Percentiles rank a stretch among this genome's conserved stretches.
Conservation (phyloP, 2,888 invertebrate genomes). For the Zele albiditarsus region DNA sequence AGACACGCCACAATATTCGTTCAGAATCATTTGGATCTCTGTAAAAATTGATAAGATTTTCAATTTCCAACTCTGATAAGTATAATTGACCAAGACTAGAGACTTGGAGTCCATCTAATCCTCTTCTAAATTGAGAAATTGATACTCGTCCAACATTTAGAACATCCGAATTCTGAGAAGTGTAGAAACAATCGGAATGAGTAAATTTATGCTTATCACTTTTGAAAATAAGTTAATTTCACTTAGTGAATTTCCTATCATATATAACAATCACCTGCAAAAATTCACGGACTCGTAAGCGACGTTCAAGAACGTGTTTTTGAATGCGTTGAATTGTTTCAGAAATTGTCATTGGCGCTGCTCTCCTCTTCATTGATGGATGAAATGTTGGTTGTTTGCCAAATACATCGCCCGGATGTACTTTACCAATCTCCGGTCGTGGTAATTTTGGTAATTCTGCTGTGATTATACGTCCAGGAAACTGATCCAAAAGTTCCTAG, state of each 20-base stretch:
- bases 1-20: conserved; percentile 83
- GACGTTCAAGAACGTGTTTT: conserved; percentile 78
- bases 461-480: conserved; percentile 80
- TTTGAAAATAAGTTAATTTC: background rate
- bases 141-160: conserved; percentile 81
- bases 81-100: conserved; percentile 75
- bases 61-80: conserved; percentile 78
- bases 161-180: conserved; percentile 79
- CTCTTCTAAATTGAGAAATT: conserved; percentile 82
- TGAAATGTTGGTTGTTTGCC: conserved; percentile 76
- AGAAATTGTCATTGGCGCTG: conserved; percentile 74
- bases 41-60: conserved; percentile 80
- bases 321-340: conserved; percentile 80
- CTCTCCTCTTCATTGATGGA: conserved; percentile 75
- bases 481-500: conserved; percentile 75
- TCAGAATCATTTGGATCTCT: conserved; percentile 81
- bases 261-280: conserved; percentile 76
- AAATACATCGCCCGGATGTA: conserved; percentile 74
- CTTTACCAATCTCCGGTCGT: conserved; percentile 79
- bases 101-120: conserved; percentile 80
- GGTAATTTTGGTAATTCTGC: conserved; percentile 81
- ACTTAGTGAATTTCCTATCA: background rate
- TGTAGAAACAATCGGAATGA: background rate
- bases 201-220: background rate
- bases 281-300: conserved; percentile 80